Conservation (phyloP, 2,113 vertebrate genomes). For the Tragulus kanchil region DNA sequence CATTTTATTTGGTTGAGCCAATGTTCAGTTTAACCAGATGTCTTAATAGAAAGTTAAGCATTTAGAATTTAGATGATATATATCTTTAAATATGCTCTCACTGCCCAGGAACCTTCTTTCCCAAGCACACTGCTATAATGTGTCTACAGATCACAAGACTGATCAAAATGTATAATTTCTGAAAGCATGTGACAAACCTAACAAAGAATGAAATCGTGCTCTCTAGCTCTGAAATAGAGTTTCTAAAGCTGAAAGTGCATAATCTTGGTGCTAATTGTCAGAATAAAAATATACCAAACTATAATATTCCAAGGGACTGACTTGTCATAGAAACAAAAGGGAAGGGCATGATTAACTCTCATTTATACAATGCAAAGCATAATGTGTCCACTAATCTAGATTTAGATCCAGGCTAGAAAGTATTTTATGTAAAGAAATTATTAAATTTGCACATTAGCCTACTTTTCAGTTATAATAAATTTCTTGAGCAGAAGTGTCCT, state of each 20-base stretch:
- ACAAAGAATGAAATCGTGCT: conserved; percentile 77
- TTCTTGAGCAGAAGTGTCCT: conserved; percentile 49
- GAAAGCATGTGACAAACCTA: conserved; percentile 19
- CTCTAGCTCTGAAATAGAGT: conserved; percentile 68
- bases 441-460: conserved; percentile 65
- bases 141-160: conserved; percentile 77
- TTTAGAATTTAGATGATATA: conserved; percentile 79
- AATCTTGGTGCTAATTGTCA: conserved; percentile 43
- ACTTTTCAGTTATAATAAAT: conserved; percentile 52
- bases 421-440: conserved; percentile 28
- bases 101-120: conserved; percentile 75
- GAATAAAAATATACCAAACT: background rate
- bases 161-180: conserved; percentile 64
- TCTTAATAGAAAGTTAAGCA: conserved; percentile 77
- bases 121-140: background rate
- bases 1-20: conserved; percentile 63
- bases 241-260: conserved; percentile 73
- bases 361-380: background rate
- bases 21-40: conserved; percentile 81
- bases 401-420: conserved; percentile 14
- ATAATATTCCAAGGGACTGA: background rate
- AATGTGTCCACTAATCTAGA: background rate
- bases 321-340: conserved; percentile 2
- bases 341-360: background rate
- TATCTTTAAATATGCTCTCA: conserved; percentile 76